Evolutionary conservation across 35 echinoderm and acorn worm species (phyloP), one percentile per base, ranked within the genome.

Genomic region (Ptychodera flava): DNA sequence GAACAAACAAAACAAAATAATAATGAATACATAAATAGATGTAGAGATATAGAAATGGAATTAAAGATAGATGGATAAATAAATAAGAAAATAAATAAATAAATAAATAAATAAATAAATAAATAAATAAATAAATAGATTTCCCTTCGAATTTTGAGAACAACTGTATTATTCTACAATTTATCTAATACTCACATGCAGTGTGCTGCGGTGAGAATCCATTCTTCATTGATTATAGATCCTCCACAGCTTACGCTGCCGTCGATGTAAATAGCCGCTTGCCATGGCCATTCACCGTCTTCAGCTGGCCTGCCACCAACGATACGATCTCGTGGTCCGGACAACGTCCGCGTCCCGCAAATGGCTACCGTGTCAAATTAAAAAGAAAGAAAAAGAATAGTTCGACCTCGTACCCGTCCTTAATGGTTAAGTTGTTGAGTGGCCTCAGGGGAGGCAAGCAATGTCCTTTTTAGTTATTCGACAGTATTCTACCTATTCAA

Each of bases 141-240:
- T n/a, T n/a, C n/a, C n/a, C n/a, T n/a, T n/a, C n/a, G n/a, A n/a
- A n/a, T n/a, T n/a, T n/a, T n/a, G n/a, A n/a, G n/a, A n/a, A n/a
- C n/a, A n/a, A n/a, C n/a, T n/a, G n/a, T n/a, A n/a, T n/a, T n/a
- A n/a, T n/a, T n/a, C n/a, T n/a, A n/a, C n/a, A n/a, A n/a, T n/a
- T n/a, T n/a, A 64, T 64, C 22, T 22, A 64, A 64, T 12, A 6
- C 45, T 64, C 22, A 64, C 45, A 64, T 64, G 77, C 88, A 90
- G n/a, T 90, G 88, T 30, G 88, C 88, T 84, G 88, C 88, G 10
- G 88, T 84, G 1, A 89, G 0, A 28, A 89, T 0, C 88, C 88
- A 90, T 28, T 90, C 22, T 22, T 90, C 33, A 32, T 90, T 35
- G 33, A 90, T 84, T 28, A 90, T 35, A 16, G 77, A 35, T 28